Evolutionary conservation across 1,140 invertebrate species (phyloP).

Genomic region (Polyergus mexicanus): DNA sequence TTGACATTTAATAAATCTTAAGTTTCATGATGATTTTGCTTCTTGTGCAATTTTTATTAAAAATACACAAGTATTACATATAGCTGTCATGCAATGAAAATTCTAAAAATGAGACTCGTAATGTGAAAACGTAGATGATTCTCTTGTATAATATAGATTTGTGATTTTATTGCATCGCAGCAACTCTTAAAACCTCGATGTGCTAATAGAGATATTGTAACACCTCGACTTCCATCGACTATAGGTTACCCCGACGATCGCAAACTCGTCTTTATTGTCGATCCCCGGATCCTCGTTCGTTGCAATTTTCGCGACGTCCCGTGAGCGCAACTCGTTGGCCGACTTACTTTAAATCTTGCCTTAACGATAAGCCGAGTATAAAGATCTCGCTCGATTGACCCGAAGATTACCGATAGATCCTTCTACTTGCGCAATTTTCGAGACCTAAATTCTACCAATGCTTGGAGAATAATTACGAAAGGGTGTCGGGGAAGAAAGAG

Average conservation of each 20-base stretch:
- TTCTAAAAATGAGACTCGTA: neutral
- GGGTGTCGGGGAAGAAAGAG: neutral
- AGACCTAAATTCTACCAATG: conserved; percentile 21
- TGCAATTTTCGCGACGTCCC: conserved; percentile 56
- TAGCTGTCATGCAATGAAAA: neutral
- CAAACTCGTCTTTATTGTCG: conserved; percentile 67
- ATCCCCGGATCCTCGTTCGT: conserved; percentile 61
- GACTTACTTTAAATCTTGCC: conserved; percentile 76
- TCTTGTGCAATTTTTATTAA: too few species aligned
- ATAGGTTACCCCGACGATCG: conserved; percentile 34
- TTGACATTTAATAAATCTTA: too few species aligned
- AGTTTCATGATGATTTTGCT: too few species aligned
- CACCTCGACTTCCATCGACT: conserved; percentile 50
- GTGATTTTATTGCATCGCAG: neutral
- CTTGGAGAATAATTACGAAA: conserved; percentile 49
- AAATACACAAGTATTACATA: too few species aligned
- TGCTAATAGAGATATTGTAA: conserved; percentile 70
- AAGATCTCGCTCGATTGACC: conserved; percentile 31
- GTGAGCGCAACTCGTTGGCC: conserved; percentile 24
- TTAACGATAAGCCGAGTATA: conserved; percentile 72
- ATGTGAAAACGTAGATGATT: neutral
- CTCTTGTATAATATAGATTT: conserved; percentile 6
- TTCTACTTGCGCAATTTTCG: conserved; percentile 36
- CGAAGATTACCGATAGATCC: conserved; percentile 37
- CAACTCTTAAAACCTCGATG: conserved; percentile 49